phyloP scores from a whole-genome alignment of 2,113 vertebrate genomes.

The Cacatua alba region DNA sequence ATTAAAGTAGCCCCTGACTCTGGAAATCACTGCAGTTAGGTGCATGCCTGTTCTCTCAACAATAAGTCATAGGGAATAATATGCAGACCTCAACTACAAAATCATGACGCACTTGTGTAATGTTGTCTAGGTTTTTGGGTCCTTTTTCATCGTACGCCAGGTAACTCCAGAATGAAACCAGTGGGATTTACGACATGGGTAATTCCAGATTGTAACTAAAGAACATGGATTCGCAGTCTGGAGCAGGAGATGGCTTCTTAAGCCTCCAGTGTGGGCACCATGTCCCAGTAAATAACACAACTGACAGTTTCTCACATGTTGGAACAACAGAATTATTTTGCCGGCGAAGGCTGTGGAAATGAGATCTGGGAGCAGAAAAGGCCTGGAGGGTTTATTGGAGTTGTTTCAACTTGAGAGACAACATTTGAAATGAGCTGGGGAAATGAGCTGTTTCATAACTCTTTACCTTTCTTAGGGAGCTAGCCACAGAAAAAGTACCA shows the following conservation, averaged over 20 bases:
- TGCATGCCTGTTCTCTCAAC: neutral
- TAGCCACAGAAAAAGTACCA: neutral
- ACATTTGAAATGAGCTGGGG: neutral
- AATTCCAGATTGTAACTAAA: neutral
- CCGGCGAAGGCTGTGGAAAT: neutral
- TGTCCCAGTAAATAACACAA: neutral
- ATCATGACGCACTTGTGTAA: accelerated
- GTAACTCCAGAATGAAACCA: neutral
- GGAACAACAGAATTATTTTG: neutral
- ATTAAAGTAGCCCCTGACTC: neutral
- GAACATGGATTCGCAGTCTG: neutral
- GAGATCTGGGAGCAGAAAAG: neutral
- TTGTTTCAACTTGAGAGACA: neutral
- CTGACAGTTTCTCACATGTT: neutral
- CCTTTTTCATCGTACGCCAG: neutral
- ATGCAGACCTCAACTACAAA: neutral
- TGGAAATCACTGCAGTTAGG: neutral
- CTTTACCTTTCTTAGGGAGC: neutral
- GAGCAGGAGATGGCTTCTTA: neutral
- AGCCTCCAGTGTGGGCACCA: neutral
- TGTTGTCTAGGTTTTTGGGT: neutral
- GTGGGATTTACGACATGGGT: neutral
- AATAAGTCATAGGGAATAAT: neutral
- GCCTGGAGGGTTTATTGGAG: neutral
- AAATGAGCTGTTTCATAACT: neutral